Base-by-base conservation (phyloP, 1,140 invertebrate genomes). In the Panulirus ornatus region DNA sequence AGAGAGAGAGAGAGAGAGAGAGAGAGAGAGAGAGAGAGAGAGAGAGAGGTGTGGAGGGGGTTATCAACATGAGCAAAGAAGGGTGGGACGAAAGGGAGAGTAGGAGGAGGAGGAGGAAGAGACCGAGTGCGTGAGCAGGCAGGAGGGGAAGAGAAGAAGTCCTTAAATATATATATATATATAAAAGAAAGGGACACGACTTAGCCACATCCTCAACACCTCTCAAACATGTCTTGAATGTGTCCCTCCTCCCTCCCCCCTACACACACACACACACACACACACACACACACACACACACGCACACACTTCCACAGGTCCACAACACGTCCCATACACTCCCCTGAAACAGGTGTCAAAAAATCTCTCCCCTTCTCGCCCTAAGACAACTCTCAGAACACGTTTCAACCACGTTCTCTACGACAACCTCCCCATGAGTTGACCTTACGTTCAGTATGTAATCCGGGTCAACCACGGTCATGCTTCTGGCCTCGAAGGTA, bases 391-490 rank as follows among this genome's bases (percentile, higher is more conserved):
- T n/a, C n/a, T n/a, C n/a, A n/a, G n/a, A n/a, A n/a, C n/a, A n/a
- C n/a, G n/a, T n/a, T n/a, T n/a, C n/a, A n/a, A n/a, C n/a, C n/a
- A n/a, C n/a, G n/a, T n/a, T n/a, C n/a, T n/a, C n/a, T n/a, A n/a
- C n/a, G n/a, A n/a, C n/a, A n/a, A n/a, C n/a, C n/a, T n/a, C n/a
- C n/a, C n/a, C n/a, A n/a, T n/a, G n/a, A n/a, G n/a, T n/a, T n/a
- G n/a, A n/a, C n/a, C n/a, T n/a, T n/a, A n/a, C n/a, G n/a, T n/a
- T n/a, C n/a, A n/a, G n/a, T n/a, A 36, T 40, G 47, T 47, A 54
- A 19, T 89, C 66, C 0, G 87, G 86, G 30, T 82, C 11, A 34
- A 8, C 16, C 27, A 91, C 63, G 44, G 82, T 88, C n/a, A 66
- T 71, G n/a, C 5, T 5, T 9, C n/a, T 42, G 16, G 9, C 27